Evolutionary conservation across 2,113 vertebrate genomes (phyloP).

Genomic region (Microtus pennsylvanicus): DNA sequence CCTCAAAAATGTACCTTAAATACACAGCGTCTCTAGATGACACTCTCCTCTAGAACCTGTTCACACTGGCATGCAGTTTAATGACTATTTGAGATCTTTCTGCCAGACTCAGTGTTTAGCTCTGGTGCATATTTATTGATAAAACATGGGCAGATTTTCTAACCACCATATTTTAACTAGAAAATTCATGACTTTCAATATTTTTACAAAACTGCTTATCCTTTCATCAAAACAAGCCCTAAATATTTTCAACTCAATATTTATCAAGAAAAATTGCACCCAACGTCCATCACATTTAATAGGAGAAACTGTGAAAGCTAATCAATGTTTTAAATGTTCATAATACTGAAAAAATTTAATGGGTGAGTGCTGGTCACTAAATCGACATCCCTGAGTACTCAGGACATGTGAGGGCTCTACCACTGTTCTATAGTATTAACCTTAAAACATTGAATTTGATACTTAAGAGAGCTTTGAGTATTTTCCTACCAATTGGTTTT

Average conservation of each 20-base stretch:
- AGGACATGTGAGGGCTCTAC: not conserved
- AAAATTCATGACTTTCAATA: not conserved
- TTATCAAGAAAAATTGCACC: not conserved
- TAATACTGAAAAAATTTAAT: not conserved
- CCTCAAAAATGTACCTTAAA: not conserved
- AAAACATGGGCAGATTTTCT: not conserved
- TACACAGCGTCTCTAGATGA: not conserved
- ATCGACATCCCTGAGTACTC: not conserved
- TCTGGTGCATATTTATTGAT: not conserved
- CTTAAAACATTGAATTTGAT: not conserved
- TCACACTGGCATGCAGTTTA: not conserved
- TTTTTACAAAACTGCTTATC: not conserved
- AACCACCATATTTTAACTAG: not conserved
- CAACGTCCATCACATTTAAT: not conserved
- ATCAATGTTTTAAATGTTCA: not conserved
- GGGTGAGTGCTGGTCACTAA: too few species aligned
- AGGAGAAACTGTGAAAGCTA: not conserved
- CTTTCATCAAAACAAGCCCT: not conserved
- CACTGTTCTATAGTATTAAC: not conserved
- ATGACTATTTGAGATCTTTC: not conserved
- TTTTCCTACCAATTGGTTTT: not conserved
- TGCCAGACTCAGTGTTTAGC: not conserved
- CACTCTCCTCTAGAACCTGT: not conserved
- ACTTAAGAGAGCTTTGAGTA: not conserved
- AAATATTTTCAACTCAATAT: slow-evolving; percentile 22